Evolutionary conservation across 2,797 vertebrate species (phyloP).

Genomic region (Alauda arvensis): DNA sequence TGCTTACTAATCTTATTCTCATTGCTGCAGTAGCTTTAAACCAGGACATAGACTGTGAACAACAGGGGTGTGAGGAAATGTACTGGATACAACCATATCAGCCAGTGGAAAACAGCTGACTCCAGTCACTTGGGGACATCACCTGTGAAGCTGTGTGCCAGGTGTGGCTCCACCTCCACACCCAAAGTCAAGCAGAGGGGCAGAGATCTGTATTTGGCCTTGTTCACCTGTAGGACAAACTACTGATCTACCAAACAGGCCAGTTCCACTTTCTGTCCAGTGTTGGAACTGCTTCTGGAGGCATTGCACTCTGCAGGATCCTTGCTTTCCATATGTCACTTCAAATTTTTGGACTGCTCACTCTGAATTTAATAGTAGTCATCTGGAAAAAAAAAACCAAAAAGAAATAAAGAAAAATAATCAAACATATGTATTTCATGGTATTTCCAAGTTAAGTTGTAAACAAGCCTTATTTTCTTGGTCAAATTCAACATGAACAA

Average conservation of each 20-base stretch:
- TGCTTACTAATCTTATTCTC: background rate
- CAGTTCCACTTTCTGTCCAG: background rate
- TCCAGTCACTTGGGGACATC: background rate
- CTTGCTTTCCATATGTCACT: background rate
- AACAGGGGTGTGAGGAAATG: accelerated
- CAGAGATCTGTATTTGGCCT: background rate
- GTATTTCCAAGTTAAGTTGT: background rate
- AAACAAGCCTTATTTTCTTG: background rate
- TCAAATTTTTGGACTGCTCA: background rate
- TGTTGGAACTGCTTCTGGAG: background rate
- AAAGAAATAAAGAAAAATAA: too few species aligned
- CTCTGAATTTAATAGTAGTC: background rate
- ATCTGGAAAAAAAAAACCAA: too few species aligned
- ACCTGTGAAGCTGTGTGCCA: accelerated
- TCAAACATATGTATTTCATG: background rate
- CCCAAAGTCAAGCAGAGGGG: background rate
- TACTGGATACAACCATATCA: background rate
- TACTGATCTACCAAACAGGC: background rate
- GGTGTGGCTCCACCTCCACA: background rate
- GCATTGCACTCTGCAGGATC: accelerated
- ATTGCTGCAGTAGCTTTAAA: background rate
- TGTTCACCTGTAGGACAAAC: background rate
- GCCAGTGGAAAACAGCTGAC: background rate
- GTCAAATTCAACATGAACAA: background rate
- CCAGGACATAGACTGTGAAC: background rate